phyloP scores from a whole-genome alignment of 2,113 vertebrate genomes.

The Athene noctua region DNA sequence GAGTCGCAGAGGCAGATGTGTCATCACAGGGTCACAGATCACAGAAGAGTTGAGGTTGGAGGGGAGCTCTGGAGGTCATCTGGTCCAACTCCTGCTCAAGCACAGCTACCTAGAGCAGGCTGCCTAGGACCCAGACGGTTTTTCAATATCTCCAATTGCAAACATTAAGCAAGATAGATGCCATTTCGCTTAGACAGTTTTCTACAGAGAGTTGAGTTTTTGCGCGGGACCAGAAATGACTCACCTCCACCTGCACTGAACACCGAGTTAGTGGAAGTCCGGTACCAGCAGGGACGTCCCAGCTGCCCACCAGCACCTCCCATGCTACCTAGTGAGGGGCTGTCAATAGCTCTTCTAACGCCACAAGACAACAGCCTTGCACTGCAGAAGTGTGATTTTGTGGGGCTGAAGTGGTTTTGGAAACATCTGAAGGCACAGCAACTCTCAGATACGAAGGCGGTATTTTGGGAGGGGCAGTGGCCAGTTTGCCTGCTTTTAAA shows the following conservation, averaged over 20 bases:
- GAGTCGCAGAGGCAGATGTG: background rate
- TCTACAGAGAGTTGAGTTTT: background rate
- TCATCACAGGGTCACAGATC: background rate
- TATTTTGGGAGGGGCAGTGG: background rate
- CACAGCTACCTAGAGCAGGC: background rate
- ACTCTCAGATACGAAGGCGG: background rate
- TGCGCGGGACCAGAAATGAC: background rate
- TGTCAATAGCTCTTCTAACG: background rate
- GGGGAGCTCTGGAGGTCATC: background rate
- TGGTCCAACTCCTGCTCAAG: background rate
- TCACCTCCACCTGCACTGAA: background rate
- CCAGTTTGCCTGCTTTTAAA: background rate
- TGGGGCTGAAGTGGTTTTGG: background rate
- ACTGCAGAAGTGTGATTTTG: background rate
- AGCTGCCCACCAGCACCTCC: background rate
- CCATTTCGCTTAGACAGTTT: background rate
- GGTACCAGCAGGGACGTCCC: rapidly evolving
- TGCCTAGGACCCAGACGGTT: background rate
- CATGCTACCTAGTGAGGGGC: rapidly evolving
- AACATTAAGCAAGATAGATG: background rate
- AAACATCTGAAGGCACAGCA: background rate
- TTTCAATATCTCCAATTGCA: background rate
- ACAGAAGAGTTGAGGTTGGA: background rate
- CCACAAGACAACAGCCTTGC: background rate
- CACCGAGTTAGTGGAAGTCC: background rate